Conservation (phyloP, 2,113 vertebrate species). For the Sinosuthora webbiana region DNA sequence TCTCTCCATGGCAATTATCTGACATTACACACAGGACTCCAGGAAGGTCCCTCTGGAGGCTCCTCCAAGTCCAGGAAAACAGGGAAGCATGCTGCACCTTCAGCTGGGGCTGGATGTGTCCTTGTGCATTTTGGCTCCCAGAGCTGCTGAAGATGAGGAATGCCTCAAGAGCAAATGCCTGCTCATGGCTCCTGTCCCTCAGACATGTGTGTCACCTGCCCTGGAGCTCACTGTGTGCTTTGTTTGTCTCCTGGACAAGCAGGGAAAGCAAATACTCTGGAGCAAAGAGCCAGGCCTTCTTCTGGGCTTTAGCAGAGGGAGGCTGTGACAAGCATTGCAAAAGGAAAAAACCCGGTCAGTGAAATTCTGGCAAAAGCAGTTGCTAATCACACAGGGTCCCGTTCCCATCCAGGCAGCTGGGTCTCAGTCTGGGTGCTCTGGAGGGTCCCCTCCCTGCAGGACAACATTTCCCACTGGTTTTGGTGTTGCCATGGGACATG, state of each 20-base stretch:
- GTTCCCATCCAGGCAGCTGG: fast-evolving
- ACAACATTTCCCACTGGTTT: fast-evolving
- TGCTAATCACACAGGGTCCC: fast-evolving
- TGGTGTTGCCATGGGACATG: fast-evolving
- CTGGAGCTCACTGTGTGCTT: background rate
- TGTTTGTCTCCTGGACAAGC: background rate
- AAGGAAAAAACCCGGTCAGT: background rate
- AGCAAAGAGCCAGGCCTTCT: background rate
- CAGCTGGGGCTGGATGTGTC: background rate
- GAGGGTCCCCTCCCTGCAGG: background rate
- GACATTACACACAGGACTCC: background rate
- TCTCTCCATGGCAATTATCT: background rate
- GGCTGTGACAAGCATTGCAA: background rate
- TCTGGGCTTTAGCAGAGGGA: background rate
- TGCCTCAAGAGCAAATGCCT: fast-evolving
- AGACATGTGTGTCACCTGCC: fast-evolving
- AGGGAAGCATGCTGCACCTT: background rate
- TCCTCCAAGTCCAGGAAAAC: background rate
- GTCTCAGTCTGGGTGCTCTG: background rate
- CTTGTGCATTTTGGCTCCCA: background rate
- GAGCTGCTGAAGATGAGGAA: background rate
- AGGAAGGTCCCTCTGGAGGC: background rate
- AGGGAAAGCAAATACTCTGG: background rate
- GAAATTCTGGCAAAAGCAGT: background rate
- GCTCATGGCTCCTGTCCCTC: fast-evolving